phyloP scores from a whole-genome alignment of 2,113 vertebrate species.

The Myocastor coypus region DNA sequence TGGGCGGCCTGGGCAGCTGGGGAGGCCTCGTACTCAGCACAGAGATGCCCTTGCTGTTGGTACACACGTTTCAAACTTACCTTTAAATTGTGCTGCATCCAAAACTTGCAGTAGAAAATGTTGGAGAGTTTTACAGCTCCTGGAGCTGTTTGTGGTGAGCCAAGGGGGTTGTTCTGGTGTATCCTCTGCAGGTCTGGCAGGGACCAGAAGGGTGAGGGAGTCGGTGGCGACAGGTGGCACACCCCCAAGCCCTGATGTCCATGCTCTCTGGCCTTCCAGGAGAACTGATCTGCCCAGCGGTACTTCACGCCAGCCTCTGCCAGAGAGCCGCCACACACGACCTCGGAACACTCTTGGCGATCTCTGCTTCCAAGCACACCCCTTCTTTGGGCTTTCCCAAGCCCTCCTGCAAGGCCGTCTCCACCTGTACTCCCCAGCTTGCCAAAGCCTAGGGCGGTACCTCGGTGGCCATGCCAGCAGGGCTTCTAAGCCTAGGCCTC shows the following conservation, averaged over 20 bases:
- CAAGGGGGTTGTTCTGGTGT: not conserved
- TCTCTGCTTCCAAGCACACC: not conserved
- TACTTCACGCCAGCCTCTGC: not conserved
- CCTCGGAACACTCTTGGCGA: not conserved
- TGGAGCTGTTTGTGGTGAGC: not conserved
- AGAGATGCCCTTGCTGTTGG: not conserved
- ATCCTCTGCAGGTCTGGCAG: not conserved
- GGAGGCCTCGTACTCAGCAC: not conserved
- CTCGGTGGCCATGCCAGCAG: not conserved
- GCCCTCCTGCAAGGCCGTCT: not conserved
- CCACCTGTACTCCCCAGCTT: not conserved
- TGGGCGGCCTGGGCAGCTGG: not conserved
- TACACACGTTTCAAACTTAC: not conserved
- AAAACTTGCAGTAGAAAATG: not conserved
- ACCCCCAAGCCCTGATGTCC: not conserved
- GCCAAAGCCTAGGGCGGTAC: not conserved
- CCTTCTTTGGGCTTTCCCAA: not conserved
- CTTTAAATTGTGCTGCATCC: not conserved
- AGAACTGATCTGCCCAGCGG: no score
- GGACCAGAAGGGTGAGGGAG: not conserved
- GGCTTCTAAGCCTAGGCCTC: fast-evolving
- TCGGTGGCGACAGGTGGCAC: not conserved
- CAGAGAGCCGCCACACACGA: not conserved
- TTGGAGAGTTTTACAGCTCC: fast-evolving
- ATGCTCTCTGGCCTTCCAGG: no score